Evolutionary conservation across 1,140 invertebrate species (phyloP).

Genomic region (Neuroterus valhalla): DNA sequence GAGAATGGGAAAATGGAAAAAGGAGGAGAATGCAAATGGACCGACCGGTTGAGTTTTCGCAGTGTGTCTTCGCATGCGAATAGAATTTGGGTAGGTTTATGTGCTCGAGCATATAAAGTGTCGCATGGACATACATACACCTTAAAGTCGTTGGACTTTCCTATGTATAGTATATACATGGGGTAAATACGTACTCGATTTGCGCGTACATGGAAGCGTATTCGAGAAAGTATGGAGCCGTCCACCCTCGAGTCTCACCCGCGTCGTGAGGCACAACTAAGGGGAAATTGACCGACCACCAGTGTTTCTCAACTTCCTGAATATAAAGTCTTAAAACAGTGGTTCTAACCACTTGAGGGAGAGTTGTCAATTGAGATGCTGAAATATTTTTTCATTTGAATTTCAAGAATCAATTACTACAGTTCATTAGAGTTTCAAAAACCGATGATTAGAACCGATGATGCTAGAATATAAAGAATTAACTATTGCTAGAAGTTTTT

Average conservation of each 20-base stretch:
- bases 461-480: too few relatives aligned
- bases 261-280: constrained; percentile 58
- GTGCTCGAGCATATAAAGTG: constrained; percentile 32
- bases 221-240: constrained; percentile 54
- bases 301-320: constrained; percentile 62
- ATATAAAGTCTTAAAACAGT: not conserved
- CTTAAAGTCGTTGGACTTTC: constrained; percentile 4
- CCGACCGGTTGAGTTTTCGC: constrained; percentile 61
- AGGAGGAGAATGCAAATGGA: constrained; percentile 63
- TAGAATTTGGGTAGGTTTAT: constrained; percentile 27
- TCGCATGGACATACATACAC: constrained; percentile 8
- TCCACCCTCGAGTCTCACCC: constrained; percentile 44
- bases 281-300: constrained; percentile 69
- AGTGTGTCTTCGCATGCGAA: constrained; percentile 37
- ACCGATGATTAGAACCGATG: too few relatives aligned
- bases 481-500: too few relatives aligned
- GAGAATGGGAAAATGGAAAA: constrained; percentile 47
- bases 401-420: too few relatives aligned
- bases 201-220: constrained; percentile 47
- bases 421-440: too few relatives aligned
- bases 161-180: not conserved
- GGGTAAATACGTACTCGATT: constrained; percentile 48
- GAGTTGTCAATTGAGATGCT: too few relatives aligned
- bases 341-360: not conserved
- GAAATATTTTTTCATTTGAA: too few relatives aligned